A percentile compares a stretch with the other conserved stretches of the same genome.
Conservation (phyloP, 2,888 invertebrate genomes). For the Eilema caniola region DNA sequence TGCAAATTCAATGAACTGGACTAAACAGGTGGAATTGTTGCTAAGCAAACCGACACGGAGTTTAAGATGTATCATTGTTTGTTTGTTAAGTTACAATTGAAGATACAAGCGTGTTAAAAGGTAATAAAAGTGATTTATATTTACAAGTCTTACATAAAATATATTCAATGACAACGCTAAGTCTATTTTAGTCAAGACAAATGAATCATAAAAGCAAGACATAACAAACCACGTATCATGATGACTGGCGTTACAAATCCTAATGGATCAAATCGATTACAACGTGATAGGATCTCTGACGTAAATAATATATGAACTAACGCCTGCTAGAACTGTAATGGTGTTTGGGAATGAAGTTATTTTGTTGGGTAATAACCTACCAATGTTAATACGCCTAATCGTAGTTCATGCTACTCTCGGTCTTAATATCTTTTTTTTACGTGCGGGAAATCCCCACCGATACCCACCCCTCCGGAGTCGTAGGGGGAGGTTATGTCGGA, state of each 20-base stretch:
- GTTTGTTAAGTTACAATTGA: neutral
- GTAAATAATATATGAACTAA: neutral
- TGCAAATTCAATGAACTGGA: too few relatives aligned
- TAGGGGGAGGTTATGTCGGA: too few relatives aligned
- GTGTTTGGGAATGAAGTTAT: neutral
- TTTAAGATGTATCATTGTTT: neutral
- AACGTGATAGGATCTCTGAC: neutral
- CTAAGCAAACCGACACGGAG: neutral
- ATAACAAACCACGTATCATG: neutral
- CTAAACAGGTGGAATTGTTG: too few relatives aligned
- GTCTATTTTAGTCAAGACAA: conserved; percentile 7
- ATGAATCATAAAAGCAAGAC: conserved; percentile 22
- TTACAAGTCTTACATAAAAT: neutral
- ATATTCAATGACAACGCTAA: conserved; percentile 1
- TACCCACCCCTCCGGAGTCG: too few relatives aligned
- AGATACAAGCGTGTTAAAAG: neutral
- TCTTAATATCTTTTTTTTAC: too few relatives aligned
- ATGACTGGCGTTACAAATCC: neutral
- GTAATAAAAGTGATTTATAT: conserved; percentile 6
- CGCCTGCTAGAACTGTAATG: neutral
- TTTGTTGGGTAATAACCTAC: too few relatives aligned
- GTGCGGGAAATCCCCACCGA: too few relatives aligned
- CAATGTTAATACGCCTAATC: neutral
- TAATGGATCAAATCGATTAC: neutral
- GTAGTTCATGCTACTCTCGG: neutral